Percentiles rank a stretch among this genome's conserved stretches.
These are phyloP conservation scores for Chaetodon trifascialis DNA, from an alignment of 2,113 vertebrate species.

Conservation along the genomic window DNA sequence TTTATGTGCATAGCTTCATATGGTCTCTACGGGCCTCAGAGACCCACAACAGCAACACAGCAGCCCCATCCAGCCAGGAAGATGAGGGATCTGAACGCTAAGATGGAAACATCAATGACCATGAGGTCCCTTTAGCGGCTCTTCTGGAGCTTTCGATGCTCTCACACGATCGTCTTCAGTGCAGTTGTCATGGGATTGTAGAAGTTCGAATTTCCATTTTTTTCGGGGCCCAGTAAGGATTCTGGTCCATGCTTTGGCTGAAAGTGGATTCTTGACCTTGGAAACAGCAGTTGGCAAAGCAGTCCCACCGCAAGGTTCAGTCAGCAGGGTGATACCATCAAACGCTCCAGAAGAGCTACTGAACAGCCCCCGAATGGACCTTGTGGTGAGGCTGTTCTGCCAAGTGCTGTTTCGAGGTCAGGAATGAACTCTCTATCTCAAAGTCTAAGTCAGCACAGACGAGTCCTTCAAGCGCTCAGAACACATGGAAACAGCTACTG, in stretches of 20 bases:
- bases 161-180: neutral
- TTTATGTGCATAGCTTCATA: neutral
- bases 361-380: neutral
- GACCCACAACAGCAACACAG: neutral
- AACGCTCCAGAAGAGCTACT: neutral
- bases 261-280: neutral
- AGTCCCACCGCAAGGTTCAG: neutral
- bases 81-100: neutral
- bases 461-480: neutral
- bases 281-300: neutral
- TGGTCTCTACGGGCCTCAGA: neutral
- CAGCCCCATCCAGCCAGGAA: neutral
- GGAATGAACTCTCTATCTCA: too few species aligned
- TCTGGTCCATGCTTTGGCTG: neutral
- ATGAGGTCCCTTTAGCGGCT: neutral
- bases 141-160: too few species aligned
- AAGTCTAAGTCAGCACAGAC: neutral
- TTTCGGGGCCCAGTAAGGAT: neutral
- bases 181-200: too few species aligned
- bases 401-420: neutral
- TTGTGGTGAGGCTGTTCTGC: neutral
- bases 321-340: neutral
- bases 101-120: neutral
- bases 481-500: neutral
- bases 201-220: neutral